Evolutionary conservation across 2,888 invertebrate genomes (phyloP), one percentile per base, ranked within the genome.

Genomic region (Cryptus armator): DNA sequence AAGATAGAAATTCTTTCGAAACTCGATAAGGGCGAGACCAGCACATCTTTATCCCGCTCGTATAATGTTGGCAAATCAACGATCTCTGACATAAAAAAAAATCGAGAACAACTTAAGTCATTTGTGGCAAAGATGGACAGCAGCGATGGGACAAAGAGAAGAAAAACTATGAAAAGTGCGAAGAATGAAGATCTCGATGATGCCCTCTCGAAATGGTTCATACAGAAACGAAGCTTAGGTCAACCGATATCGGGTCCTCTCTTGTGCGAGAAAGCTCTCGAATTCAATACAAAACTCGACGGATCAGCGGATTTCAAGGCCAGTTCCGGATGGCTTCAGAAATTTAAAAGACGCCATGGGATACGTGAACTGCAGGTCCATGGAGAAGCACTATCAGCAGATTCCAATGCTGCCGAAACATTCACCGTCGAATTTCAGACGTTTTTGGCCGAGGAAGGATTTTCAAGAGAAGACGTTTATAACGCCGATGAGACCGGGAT

Each of bases 401-500:
- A 82, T 62, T 12, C 10, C 0, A 24, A 48, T 19, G 70, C 79
- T 0, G 82, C 79, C 37, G 67, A 85, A 16, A 51, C 62, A 14
- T 83, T 85, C 6, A 59, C 46, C 24, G 12, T 19, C 3, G 66
- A 19, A 53, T 80, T 51, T 78, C 75, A 62, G 37, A 19, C 67
- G 51, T 75, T 79, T 72, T n/a, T 70, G 7, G n/a, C 4, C 7
- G 77, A 56, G 0, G 74, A 80, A 14, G 51, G 43, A 37, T 85
- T 74, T 48, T 12, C 51, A 37, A 53, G 51, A 44, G 76, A 88
- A 32, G 83, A 86, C 32, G 68, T 90, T 10, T 89, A 89, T 67
- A 89, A 90, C 56, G 87, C 87, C 2, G 87, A 89, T 74, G 88
- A 88, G 62, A 88, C 85, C 3, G 88, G 89, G 7, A 46, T 88